These are phyloP conservation scores for Chouioia cunea DNA, from an alignment of 2,888 invertebrate species.

Conservation along the genomic window DNA sequence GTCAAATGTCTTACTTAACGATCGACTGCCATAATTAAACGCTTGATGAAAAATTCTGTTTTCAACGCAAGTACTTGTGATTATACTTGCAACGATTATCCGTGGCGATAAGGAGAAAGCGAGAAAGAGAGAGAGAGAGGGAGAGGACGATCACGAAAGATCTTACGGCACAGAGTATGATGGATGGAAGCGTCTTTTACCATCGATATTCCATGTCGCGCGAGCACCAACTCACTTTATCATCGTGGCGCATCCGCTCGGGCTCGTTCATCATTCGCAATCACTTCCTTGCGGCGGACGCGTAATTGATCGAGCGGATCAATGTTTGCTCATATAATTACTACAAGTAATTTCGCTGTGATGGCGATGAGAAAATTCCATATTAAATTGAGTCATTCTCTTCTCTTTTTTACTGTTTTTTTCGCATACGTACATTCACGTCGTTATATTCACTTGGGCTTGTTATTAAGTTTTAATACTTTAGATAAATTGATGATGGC, in stretches of 20 bases:
- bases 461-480: constrained; percentile 37
- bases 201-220: constrained; percentile 61
- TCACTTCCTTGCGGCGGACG: constrained; percentile 59
- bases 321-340: constrained; percentile 47
- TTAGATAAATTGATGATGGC: constrained; percentile 21
- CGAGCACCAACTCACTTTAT: constrained; percentile 56
- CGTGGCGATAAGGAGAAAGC: background rate
- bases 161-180: constrained; percentile 50
- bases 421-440: background rate
- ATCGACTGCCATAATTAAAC: constrained; percentile 20
- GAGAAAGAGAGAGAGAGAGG: background rate
- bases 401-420: constrained; percentile 26
- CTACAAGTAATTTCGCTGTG: constrained; percentile 21
- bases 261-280: constrained; percentile 64
- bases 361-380: constrained; percentile 19
- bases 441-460: constrained; percentile 18
- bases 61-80: constrained; percentile 8
- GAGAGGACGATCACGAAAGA: background rate
- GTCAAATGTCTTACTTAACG: no score
- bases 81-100: constrained; percentile 22
- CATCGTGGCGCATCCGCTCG: constrained; percentile 54
- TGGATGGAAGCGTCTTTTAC: constrained; percentile 58
- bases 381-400: constrained; percentile 30
- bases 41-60: constrained; percentile 7
- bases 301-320: constrained; percentile 45